Conservation (phyloP, 2,888 invertebrate genomes). For the Exephanes ischioxanthus region DNA sequence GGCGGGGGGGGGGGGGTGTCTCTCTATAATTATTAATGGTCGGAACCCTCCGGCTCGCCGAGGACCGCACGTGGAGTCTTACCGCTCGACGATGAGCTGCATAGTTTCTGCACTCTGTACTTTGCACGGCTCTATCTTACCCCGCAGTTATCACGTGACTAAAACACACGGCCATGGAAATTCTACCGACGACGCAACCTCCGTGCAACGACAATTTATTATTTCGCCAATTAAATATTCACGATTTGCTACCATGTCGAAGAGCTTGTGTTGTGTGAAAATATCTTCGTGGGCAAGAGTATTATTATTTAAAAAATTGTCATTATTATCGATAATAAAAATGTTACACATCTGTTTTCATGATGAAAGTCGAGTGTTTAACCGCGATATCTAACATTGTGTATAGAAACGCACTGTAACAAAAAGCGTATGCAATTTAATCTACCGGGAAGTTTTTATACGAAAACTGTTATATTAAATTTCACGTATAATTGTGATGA, state of each 20-base stretch:
- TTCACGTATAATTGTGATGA: no score
- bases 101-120: slow-evolving; percentile 55
- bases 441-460: no score
- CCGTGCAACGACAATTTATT: slow-evolving; percentile 8
- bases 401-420: no score
- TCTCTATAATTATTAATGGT: slow-evolving; percentile 73
- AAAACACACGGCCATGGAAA: slow-evolving; percentile 39
- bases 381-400: no score
- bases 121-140: slow-evolving; percentile 41
- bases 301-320: not conserved
- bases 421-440: no score
- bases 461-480: no score
- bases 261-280: not conserved
- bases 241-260: slow-evolving; percentile 11
- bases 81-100: slow-evolving; percentile 59
- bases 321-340: not conserved
- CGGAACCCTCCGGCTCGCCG: slow-evolving; percentile 64
- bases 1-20: slow-evolving; percentile 29
- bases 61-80: slow-evolving; percentile 76
- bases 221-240: slow-evolving; percentile 17
- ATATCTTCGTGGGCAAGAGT: not conserved
- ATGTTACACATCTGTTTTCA: no score
- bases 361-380: no score
- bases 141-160: slow-evolving; percentile 55
- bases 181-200: slow-evolving; percentile 11